Conservation (phyloP, 2,113 vertebrate genomes). For the Planiliza haematocheilus region DNA sequence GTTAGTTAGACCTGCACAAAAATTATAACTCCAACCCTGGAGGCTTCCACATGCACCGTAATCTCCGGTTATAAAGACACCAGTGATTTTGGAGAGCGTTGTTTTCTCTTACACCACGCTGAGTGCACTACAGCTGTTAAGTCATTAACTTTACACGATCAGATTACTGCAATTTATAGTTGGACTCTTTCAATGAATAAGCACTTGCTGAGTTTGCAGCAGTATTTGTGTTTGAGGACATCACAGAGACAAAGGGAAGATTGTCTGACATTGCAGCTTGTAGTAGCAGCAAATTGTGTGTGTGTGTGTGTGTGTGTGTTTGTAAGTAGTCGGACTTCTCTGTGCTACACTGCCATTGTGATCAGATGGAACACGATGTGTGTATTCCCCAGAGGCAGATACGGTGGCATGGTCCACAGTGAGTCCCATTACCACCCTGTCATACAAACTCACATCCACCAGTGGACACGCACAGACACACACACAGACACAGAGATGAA, state of each 20-base stretch:
- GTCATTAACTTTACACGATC: too few relatives aligned
- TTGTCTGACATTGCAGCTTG: slow-evolving; percentile 21
- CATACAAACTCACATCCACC: slow-evolving; percentile 70
- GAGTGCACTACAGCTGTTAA: too few relatives aligned
- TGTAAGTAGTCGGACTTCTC: slow-evolving; percentile 76
- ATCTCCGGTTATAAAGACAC: too few relatives aligned
- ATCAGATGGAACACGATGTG: slow-evolving; percentile 28
- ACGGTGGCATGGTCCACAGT: slow-evolving; percentile 58
- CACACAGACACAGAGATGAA: not conserved
- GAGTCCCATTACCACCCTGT: slow-evolving; percentile 83
- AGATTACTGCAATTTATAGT: too few relatives aligned
- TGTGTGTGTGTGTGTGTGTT: slow-evolving; percentile 38
- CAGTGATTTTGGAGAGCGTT: too few relatives aligned
- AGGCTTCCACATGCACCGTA: too few relatives aligned
- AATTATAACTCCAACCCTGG: too few relatives aligned
- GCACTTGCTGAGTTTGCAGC: too few relatives aligned
- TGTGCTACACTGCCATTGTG: slow-evolving; percentile 43
- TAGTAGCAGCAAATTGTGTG: not conserved
- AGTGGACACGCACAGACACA: slow-evolving; percentile 15
- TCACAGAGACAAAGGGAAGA: slow-evolving; percentile 5
- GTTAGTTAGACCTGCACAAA: too few relatives aligned
- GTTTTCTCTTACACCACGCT: too few relatives aligned
- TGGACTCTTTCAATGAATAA: too few relatives aligned
- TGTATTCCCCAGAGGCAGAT: slow-evolving; percentile 65
- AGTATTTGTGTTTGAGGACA: not conserved